These are phyloP conservation scores for Sebastes itinus DNA, from an alignment of 2,797 vertebrate species.

Conservation along the genomic window DNA sequence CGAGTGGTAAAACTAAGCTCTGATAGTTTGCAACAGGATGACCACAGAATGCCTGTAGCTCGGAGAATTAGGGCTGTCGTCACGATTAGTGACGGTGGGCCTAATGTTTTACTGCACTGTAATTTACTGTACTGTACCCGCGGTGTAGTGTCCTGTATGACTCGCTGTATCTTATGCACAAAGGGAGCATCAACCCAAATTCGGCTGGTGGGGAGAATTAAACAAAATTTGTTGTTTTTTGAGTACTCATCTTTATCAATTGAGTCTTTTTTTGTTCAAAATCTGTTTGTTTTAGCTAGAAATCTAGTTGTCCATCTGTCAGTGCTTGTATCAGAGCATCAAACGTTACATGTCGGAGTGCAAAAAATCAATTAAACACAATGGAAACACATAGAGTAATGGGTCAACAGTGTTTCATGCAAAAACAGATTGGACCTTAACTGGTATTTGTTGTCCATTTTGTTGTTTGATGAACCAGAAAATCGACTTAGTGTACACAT, in stretches of 20 bases:
- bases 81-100: constrained; percentile 69
- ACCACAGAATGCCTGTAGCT: constrained; percentile 73
- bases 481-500: constrained; percentile 7
- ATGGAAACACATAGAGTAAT: background rate
- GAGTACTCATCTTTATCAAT: constrained; percentile 9
- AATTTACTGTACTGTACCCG: constrained; percentile 49
- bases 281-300: constrained; percentile 28
- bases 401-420: background rate
- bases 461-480: constrained; percentile 38
- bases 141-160: constrained; percentile 25
- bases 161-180: constrained; percentile 30
- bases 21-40: constrained; percentile 77
- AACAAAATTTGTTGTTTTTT: constrained; percentile 26
- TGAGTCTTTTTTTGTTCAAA: constrained; percentile 5
- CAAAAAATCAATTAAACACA: constrained; percentile 6
- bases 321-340: constrained; percentile 20
- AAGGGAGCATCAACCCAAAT: constrained; percentile 39
- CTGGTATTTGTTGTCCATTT: constrained; percentile 19
- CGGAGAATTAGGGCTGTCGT: constrained; percentile 74
- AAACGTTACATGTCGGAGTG: constrained; percentile 21
- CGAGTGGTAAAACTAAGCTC: constrained; percentile 76
- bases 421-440: constrained; percentile 9
- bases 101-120: constrained; percentile 69
- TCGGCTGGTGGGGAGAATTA: constrained; percentile 22
- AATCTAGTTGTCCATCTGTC: constrained; percentile 39